Evolutionary conservation across 2,797 vertebrate genomes (phyloP), one percentile per base, ranked within the genome.

Genomic region (Rhinella marina): DNA sequence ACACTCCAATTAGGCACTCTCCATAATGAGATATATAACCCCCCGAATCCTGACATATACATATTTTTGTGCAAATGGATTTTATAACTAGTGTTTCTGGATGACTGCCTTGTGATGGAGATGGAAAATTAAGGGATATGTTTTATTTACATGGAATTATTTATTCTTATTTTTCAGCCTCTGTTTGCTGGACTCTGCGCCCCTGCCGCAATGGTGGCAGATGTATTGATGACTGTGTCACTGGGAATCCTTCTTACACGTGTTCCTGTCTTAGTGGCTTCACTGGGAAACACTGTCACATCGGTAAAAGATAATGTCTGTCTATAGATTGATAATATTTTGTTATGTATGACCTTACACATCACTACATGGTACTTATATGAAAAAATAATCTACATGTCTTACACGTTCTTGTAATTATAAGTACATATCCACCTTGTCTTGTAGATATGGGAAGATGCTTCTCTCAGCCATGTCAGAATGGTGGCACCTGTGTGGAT

Each of bases 151-250:
- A 32, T 25, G 4, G 2, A 13, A 32, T 72, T 72, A 9, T 48
- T 41, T 70, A 1, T 32, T 32, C 19, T 73, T 73, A 8, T 21
- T 73, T 85, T 89, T 59, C 84, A 99, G 98, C 96, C 9, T 98
- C 96, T 0, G 98, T 99, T 88, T 99, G 98, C 91, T 96, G 96
- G 80, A 95, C 95, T 5, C 93, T 99, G 92, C 96, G 97, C n/a
- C 98, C 98, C 0, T 99, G 98, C 92, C 94, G 96, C 90, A 97
- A 99, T 0, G 96, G 97, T 19, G 98, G 97, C 56, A 96, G 95
- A 87, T 99, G 98, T 93, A 99, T 99, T 0, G 97, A 99, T 3
- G 98, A 99, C 95, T 99, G 98, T 52, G 96, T 99, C 90, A 97
- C 96, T 0, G 98, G 98, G 79, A 98, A 97, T 91, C 98, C 98